A percentile compares a stretch with the other conserved stretches of the same genome.
phyloP scores from a whole-genome alignment of 2,888 invertebrate genomes.

The Tachina lurida region DNA sequence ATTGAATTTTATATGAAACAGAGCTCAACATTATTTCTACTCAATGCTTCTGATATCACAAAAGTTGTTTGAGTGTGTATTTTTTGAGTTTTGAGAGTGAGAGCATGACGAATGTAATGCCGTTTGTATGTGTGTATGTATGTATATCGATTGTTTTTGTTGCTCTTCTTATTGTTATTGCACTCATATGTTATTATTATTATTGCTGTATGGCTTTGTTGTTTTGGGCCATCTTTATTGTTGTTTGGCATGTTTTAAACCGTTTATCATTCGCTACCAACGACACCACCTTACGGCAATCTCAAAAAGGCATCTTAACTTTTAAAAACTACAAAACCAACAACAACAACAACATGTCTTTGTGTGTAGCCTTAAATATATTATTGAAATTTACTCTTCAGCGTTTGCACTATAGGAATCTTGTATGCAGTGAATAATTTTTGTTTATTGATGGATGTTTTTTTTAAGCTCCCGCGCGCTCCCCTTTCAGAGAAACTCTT shows the following conservation, averaged over 20 bases:
- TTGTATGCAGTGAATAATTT: conserved; percentile 61
- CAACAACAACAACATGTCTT: conserved; percentile 17
- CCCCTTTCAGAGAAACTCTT: conserved; percentile 10
- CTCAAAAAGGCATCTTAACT: conserved; percentile 53
- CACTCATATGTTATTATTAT: conserved; percentile 54
- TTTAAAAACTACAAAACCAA: conserved; percentile 25
- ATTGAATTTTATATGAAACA: neutral
- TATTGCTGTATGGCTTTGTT: neutral
- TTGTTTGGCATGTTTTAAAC: conserved; percentile 48
- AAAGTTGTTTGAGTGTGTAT: neutral
- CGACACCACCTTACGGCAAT: conserved; percentile 63
- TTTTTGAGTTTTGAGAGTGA: conserved; percentile 23
- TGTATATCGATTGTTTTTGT: conserved; percentile 22
- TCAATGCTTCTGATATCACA: neutral
- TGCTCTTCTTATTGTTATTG: conserved; percentile 51
- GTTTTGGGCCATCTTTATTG: conserved; percentile 42
- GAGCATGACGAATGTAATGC: conserved; percentile 48
- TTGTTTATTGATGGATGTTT: conserved; percentile 66
- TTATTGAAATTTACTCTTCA: conserved; percentile 26
- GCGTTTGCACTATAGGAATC: conserved; percentile 18
- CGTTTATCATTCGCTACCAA: conserved; percentile 70
- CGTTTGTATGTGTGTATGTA: neutral
- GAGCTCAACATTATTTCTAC: neutral
- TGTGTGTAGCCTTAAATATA: conserved; percentile 25
- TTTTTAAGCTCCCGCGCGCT: conserved; percentile 54